Evolutionary conservation across 1,140 invertebrate species (phyloP).

Genomic region (Atopsyche davidsoni): DNA sequence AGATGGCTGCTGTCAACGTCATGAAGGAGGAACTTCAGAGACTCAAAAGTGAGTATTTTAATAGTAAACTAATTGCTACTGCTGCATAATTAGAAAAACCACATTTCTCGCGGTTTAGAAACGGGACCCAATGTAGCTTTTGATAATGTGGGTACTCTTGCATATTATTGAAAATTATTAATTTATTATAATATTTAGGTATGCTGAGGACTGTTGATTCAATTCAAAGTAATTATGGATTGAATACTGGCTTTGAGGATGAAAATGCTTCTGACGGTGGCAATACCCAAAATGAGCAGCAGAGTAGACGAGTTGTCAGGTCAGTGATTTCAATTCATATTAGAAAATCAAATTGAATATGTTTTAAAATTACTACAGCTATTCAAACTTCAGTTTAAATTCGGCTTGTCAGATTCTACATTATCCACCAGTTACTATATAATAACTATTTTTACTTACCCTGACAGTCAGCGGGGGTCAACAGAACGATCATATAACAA

Average conservation of each 20-base stretch:
- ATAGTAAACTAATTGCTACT: neutral
- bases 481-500: too few species aligned
- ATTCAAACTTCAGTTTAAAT: too few species aligned
- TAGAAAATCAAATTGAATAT: too few species aligned
- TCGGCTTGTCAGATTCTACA: too few species aligned
- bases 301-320: conserved; percentile 8
- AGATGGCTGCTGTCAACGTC: conserved; percentile 27
- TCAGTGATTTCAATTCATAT: too few species aligned
- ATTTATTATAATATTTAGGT: conserved; percentile 32
- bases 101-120: too few species aligned
- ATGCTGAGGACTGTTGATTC: conserved; percentile 44
- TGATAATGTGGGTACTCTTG: neutral
- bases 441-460: too few species aligned
- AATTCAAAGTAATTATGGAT: conserved; percentile 25
- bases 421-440: too few species aligned
- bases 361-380: too few species aligned
- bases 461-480: too few species aligned
- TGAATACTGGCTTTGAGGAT: conserved; percentile 23
- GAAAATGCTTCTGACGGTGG: conserved; percentile 18
- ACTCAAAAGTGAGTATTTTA: conserved; percentile 21
- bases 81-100: neutral
- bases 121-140: neutral
- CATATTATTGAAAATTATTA: conserved; percentile 5
- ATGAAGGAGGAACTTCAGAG: conserved; percentile 27
- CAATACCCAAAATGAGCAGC: conserved; percentile 13